Conservation (phyloP, 2,888 invertebrate species). For the Orthonevra nobilis region DNA sequence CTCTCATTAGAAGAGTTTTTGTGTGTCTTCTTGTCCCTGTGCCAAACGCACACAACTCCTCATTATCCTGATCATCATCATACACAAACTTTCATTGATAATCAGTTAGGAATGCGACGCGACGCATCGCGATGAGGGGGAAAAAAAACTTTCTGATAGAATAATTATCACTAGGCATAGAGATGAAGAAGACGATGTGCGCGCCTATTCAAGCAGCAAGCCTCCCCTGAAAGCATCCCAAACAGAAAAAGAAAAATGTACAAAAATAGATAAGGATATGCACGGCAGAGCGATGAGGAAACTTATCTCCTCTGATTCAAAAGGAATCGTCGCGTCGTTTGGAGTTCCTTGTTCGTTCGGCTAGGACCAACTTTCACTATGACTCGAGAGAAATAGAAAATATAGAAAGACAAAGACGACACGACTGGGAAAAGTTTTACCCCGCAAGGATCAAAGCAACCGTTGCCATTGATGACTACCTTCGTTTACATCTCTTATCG, state of each 20-base stretch:
- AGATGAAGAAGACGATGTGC: background rate
- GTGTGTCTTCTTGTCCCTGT: background rate
- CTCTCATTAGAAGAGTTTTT: constrained; percentile 33
- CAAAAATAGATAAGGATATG: constrained; percentile 44
- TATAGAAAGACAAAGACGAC: constrained; percentile 5
- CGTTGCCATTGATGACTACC: constrained; percentile 48
- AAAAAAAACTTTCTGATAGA: constrained; percentile 65
- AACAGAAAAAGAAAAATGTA: constrained; percentile 28
- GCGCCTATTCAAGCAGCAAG: constrained; percentile 45
- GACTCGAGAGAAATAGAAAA: constrained; percentile 46
- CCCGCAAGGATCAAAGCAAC: constrained; percentile 53
- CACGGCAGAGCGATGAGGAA: constrained; percentile 25
- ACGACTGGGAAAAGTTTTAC: constrained; percentile 36
- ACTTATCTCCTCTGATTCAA: constrained; percentile 58
- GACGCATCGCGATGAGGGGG: background rate
- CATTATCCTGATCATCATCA: constrained; percentile 58
- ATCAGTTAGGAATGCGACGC: constrained; percentile 59
- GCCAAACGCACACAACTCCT: constrained; percentile 19
- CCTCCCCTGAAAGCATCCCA: background rate
- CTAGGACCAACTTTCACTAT: constrained; percentile 52
- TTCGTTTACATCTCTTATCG: constrained; percentile 21
- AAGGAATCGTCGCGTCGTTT: background rate
- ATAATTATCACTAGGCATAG: constrained; percentile 59
- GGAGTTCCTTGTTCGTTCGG: no score
- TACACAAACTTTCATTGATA: constrained; percentile 63